Evolutionary conservation across 2,888 invertebrate species (phyloP).

Genomic region (Xestia c-nigrum): DNA sequence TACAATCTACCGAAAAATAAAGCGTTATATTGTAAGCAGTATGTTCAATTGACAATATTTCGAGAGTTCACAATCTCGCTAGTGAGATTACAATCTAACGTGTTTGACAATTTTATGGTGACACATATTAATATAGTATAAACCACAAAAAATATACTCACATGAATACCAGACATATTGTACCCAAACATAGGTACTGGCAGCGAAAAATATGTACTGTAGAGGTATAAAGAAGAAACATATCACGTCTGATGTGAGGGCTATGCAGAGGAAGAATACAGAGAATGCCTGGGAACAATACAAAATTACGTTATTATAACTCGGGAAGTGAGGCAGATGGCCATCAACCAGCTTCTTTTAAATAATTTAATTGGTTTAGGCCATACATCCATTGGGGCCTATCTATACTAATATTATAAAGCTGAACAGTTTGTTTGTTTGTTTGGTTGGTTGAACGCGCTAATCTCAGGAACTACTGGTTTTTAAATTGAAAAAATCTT

Average conservation of each 20-base stretch:
- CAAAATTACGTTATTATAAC: slow-evolving; percentile 9
- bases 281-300: slow-evolving; percentile 96
- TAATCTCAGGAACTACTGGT: too few relatives aligned
- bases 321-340: not conserved
- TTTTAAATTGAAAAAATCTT: too few relatives aligned
- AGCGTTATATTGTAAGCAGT: too few relatives aligned
- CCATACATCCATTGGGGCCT: not conserved
- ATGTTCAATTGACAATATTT: too few relatives aligned
- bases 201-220: slow-evolving; percentile 99
- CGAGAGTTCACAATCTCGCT: too few relatives aligned
- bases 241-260: slow-evolving; percentile 99
- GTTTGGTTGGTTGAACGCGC: too few relatives aligned
- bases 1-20: too few relatives aligned
- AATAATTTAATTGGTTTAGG: not conserved
- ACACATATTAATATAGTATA: not conserved
- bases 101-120: too few relatives aligned
- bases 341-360: not conserved
- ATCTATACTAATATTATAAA: too few relatives aligned
- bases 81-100: too few relatives aligned
- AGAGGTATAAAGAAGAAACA: slow-evolving; percentile 99
- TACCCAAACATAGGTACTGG: slow-evolving; percentile 99
- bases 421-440: too few relatives aligned
- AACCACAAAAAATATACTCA: slow-evolving; percentile 80
- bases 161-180: slow-evolving; percentile 99
- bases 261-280: slow-evolving; percentile 99